Conservation (phyloP, 1,140 invertebrate genomes). For the Sarcophaga bullata region DNA sequence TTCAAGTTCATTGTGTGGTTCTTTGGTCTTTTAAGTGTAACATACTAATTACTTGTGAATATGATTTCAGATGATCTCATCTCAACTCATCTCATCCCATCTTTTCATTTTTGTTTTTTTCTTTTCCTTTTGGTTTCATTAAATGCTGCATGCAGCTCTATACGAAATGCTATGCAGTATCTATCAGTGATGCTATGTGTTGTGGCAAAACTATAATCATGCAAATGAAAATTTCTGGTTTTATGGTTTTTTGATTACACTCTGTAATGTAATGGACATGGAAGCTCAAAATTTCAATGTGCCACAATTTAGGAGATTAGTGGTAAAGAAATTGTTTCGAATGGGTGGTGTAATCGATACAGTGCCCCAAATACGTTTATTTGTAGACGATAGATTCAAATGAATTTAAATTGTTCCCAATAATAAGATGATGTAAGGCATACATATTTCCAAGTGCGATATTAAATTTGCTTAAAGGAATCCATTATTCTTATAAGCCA, state of each 20-base stretch:
- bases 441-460: too few relatives aligned
- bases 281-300: constrained; percentile 12
- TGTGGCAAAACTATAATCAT: constrained; percentile 25
- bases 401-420: too few relatives aligned
- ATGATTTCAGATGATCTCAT: constrained; percentile 29
- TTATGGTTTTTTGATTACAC: constrained; percentile 39
- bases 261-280: background rate
- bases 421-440: too few relatives aligned
- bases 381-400: too few relatives aligned
- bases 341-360: too few relatives aligned
- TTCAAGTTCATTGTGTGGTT: background rate
- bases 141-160: background rate
- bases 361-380: too few relatives aligned
- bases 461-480: too few relatives aligned
- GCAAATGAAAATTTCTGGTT: constrained; percentile 39
- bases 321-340: too few relatives aligned
- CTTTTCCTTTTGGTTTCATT: background rate
- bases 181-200: background rate
- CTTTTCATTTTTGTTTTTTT: background rate
- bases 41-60: constrained; percentile 39
- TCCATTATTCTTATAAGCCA: too few relatives aligned
- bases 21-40: constrained; percentile 30
- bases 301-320: background rate
- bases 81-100: too few relatives aligned
- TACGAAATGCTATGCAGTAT: background rate